These are phyloP conservation scores for Pipistrellus pygmaeus DNA, from an alignment of 2,797 vertebrate genomes.

Conservation along the genomic window DNA sequence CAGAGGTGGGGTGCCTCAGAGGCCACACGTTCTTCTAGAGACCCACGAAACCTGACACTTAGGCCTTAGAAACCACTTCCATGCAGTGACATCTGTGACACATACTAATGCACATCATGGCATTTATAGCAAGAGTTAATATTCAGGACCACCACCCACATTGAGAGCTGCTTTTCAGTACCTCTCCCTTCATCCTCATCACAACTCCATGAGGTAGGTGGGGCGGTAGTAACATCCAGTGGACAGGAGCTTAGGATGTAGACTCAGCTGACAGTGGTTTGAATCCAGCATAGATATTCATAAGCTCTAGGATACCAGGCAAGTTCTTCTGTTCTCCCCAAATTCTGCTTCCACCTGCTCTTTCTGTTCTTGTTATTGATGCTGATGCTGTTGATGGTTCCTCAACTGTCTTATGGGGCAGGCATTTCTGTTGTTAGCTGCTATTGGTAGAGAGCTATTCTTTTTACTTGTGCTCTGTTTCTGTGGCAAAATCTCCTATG, in stretches of 20 bases:
- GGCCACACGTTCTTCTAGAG: neutral
- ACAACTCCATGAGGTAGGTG: neutral
- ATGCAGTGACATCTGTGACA: neutral
- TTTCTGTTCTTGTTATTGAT: neutral
- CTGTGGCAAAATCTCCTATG: neutral
- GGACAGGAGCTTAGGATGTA: neutral
- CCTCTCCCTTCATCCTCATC: neutral
- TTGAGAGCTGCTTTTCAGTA: neutral
- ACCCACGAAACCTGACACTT: neutral
- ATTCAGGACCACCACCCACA: neutral
- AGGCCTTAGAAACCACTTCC: neutral
- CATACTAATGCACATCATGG: neutral
- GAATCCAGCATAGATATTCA: neutral
- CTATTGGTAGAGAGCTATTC: neutral
- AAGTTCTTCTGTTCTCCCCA: neutral
- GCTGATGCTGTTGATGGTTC: fast-evolving
- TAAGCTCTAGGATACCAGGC: neutral
- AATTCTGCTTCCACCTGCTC: neutral
- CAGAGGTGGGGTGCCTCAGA: neutral
- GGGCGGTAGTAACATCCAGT: neutral
- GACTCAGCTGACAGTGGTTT: neutral
- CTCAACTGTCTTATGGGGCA: fast-evolving
- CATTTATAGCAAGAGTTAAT: neutral
- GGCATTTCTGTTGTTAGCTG: neutral
- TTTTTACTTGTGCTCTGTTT: neutral